phyloP scores from a whole-genome alignment of 2,113 vertebrate species.

The Ariopsis seemanni region DNA sequence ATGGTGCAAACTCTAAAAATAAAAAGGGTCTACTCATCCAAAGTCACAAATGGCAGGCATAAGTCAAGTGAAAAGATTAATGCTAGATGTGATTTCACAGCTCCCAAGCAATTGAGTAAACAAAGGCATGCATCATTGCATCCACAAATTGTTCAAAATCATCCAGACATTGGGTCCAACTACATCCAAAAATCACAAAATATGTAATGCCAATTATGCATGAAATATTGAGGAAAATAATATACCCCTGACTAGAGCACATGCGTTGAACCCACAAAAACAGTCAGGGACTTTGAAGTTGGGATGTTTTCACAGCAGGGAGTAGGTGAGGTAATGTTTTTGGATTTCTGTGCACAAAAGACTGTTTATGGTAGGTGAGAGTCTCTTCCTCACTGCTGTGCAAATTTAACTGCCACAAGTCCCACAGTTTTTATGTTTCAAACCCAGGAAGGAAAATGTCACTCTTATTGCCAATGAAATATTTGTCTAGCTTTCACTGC shows the following conservation, averaged over 20 bases:
- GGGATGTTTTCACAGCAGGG: constrained; percentile 65
- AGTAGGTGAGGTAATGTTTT: constrained; percentile 63
- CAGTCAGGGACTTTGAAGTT: constrained; percentile 61
- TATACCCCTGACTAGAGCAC: constrained; percentile 45
- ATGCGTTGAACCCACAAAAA: constrained; percentile 52
- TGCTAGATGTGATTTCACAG: constrained; percentile 53
- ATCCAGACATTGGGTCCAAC: constrained; percentile 48
- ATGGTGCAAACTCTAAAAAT: neutral
- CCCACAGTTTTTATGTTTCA: constrained; percentile 38
- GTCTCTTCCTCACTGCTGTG: constrained; percentile 54
- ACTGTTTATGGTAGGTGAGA: constrained; percentile 61
- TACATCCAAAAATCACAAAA: constrained; percentile 61
- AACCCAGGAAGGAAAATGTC: constrained; percentile 55
- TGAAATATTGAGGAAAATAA: constrained; percentile 59
- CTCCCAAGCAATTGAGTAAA: constrained; percentile 54
- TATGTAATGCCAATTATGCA: constrained; percentile 55
- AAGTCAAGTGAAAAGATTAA: constrained; percentile 45
- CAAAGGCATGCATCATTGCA: constrained; percentile 56
- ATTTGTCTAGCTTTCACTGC: constrained; percentile 53
- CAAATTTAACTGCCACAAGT: constrained; percentile 47
- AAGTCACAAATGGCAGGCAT: constrained; percentile 46
- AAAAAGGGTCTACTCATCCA: neutral
- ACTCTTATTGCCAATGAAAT: constrained; percentile 53
- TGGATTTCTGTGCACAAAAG: constrained; percentile 54
- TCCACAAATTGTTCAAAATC: constrained; percentile 62